A percentile compares a stretch with the other conserved stretches of the same genome.
Evolutionary conservation across 2,113 vertebrate species (phyloP).

Genomic region (Archilochus colubris): DNA sequence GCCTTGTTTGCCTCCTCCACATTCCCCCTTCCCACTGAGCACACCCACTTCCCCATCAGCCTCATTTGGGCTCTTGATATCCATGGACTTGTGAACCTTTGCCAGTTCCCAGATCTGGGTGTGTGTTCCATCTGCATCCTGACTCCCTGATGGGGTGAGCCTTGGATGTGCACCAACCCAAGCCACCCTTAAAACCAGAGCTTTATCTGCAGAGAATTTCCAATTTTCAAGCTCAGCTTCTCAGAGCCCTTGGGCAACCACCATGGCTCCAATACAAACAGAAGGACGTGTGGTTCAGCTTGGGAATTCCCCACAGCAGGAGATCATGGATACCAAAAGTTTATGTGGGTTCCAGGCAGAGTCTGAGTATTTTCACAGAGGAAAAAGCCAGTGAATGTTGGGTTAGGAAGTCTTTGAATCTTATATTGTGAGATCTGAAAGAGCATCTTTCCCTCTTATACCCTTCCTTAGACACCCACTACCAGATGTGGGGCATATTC

Average conservation of each 20-base stretch:
- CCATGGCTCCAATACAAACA: not conserved
- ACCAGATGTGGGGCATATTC: not conserved
- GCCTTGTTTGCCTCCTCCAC: not conserved
- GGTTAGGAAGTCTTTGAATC: not conserved
- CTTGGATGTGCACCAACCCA: not conserved
- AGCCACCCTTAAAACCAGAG: not conserved
- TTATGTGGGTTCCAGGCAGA: not conserved
- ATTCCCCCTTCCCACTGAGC: not conserved
- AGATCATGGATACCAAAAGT: not conserved
- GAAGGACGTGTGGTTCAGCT: not conserved
- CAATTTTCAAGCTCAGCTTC: not conserved
- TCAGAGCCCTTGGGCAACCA: not conserved
- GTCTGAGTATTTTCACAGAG: not conserved
- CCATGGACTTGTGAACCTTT: not conserved
- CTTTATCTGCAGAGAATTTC: not conserved
- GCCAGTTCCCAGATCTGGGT: conserved; percentile 16
- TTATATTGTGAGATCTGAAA: not conserved
- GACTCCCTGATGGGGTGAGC: not conserved
- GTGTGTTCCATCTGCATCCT: not conserved
- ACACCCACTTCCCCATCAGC: not conserved
- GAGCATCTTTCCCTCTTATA: not conserved
- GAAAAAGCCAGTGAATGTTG: not conserved
- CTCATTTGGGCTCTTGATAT: not conserved
- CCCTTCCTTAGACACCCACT: not conserved
- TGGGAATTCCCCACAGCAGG: not conserved